Conservation (phyloP, 2,888 invertebrate genomes). For the Autographa gamma region DNA sequence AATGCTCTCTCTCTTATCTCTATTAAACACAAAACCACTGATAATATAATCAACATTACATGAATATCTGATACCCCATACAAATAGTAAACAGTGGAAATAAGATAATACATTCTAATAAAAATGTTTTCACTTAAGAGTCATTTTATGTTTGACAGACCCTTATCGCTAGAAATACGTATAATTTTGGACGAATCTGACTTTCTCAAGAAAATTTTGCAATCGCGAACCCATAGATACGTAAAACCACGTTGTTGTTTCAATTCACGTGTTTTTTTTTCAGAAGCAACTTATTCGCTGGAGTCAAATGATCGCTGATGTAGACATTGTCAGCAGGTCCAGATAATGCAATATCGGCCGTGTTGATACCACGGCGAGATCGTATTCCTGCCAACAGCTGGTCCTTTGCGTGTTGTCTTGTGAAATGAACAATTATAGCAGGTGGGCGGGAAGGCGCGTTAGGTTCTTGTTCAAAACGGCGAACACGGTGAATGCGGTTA, state of each 20-base stretch:
- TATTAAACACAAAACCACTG: neutral
- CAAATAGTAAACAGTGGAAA: neutral
- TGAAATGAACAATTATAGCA: conserved; percentile 10
- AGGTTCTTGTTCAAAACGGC: conserved; percentile 18
- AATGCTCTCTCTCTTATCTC: neutral
- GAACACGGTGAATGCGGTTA: conserved; percentile 32
- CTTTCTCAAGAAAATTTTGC: conserved; percentile 37
- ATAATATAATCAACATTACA: neutral
- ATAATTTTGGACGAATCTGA: conserved; percentile 22
- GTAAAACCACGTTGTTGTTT: conserved; percentile 22
- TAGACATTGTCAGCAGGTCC: conserved; percentile 32
- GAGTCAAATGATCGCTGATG: conserved; percentile 44
- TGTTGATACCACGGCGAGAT: conserved; percentile 37
- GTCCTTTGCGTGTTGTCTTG: conserved; percentile 20
- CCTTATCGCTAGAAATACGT: conserved; percentile 3
- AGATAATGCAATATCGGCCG: conserved; percentile 30
- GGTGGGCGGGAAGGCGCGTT: conserved; percentile 2
- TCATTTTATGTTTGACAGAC: conserved; percentile 9
- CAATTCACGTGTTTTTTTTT: conserved; percentile 10
- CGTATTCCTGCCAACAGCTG: conserved; percentile 36
- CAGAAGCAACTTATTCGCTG: conserved; percentile 30
- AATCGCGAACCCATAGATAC: conserved; percentile 31
- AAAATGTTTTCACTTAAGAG: conserved; percentile 6
- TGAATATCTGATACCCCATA: neutral
- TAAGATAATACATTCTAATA: neutral